These are phyloP conservation scores for Linnaemya tessellans DNA, from an alignment of 2,888 invertebrate species.

Conservation along the genomic window DNA sequence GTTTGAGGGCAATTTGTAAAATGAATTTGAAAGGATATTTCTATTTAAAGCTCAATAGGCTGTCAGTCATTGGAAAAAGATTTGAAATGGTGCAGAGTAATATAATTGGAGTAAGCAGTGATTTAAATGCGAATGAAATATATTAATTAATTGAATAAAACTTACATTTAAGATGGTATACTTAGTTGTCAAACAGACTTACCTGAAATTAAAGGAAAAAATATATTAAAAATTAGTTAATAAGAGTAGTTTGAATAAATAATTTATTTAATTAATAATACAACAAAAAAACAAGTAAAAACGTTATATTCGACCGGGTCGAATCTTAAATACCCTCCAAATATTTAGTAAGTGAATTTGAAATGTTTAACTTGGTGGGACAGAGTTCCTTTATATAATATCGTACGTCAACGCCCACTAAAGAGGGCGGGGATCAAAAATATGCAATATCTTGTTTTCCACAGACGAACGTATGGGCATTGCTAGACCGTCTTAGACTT, in stretches of 20 bases:
- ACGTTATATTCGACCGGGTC: no score
- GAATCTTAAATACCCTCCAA: no score
- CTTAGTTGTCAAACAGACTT: slow-evolving; percentile 11
- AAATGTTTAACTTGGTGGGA: no score
- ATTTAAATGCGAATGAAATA: slow-evolving; percentile 16
- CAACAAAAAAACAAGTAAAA: no score
- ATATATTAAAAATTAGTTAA: background rate
- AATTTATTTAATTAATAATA: no score
- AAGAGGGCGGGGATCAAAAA: no score
- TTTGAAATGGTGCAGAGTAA: background rate
- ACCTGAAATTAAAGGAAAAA: slow-evolving; percentile 59
- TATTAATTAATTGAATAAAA: slow-evolving; percentile 30
- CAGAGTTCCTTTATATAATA: no score
- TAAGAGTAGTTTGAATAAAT: background rate
- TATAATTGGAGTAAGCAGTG: background rate
- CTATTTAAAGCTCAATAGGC: slow-evolving; percentile 11
- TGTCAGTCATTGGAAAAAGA: background rate
- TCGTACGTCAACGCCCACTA: no score
- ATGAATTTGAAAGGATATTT: slow-evolving; percentile 60
- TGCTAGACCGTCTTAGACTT: no score
- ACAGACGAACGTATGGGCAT: no score
- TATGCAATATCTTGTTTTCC: no score
- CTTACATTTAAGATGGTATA: slow-evolving; percentile 43
- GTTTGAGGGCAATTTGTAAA: slow-evolving; percentile 63
- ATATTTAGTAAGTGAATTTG: no score